phyloP scores from a whole-genome alignment of 2,113 vertebrate species.

The Promerops cafer region DNA sequence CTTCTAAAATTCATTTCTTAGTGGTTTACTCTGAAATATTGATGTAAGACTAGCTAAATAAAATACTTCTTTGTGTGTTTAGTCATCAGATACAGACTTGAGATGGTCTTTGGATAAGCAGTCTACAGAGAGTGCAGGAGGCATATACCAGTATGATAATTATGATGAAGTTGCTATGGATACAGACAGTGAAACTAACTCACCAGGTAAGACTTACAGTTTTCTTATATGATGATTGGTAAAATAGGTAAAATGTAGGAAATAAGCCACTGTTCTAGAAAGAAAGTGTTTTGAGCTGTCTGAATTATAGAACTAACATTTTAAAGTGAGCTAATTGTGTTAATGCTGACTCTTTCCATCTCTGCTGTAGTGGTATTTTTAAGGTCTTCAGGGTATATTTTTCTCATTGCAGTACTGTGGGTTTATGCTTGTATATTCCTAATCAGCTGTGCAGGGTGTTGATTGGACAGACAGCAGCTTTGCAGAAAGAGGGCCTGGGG shows the following conservation, averaged over 20 bases:
- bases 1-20: background rate
- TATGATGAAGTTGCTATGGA: slow-evolving; percentile 99
- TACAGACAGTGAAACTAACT: slow-evolving; percentile 92
- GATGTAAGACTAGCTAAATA: background rate
- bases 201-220: slow-evolving; percentile 80
- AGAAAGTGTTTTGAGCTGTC: background rate
- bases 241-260: background rate
- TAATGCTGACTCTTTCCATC: background rate
- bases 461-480: background rate
- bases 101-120: slow-evolving; percentile 84
- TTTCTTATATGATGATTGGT: background rate
- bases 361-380: background rate
- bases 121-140: slow-evolving; percentile 81
- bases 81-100: slow-evolving; percentile 88
- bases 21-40: background rate
- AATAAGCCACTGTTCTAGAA: background rate
- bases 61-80: slow-evolving; percentile 15
- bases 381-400: background rate
- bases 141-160: slow-evolving; percentile 98
- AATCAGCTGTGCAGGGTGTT: background rate
- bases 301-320: background rate
- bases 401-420: background rate
- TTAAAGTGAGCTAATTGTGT: background rate
- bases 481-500: background rate
- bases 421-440: background rate